Base-by-base conservation (phyloP, 2,113 vertebrate genomes). In the Daboia siamensis region DNA sequence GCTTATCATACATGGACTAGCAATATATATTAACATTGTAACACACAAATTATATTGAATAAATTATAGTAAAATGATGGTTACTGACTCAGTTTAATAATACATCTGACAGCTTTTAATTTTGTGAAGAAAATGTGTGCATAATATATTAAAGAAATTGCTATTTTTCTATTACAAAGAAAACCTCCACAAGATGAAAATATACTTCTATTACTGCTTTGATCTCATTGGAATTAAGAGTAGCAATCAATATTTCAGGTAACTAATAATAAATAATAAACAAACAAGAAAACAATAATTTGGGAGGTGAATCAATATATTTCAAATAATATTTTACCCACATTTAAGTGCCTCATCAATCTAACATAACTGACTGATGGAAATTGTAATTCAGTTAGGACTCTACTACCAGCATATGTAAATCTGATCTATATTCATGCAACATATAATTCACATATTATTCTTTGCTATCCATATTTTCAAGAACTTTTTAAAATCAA, bases 131-230 rank as follows among this genome's bases (percentile, higher is more conserved):
- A 33, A 87, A 23, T 20, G 9, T 2, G 7, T 26, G 6, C 39
- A 5, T 90, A 95, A 91, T n/a, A 91, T 94, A 91, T 93, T 92
- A 95, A 95, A 84, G 0, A 93, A 94, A 94, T 74, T 12, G 94
- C 90, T 94, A 95, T 55, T 95, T 57, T 69, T 89, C 92, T 94
- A 94, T 94, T 95, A 93, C 85, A 54, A 69, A 33, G 26, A 69
- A 69, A 6, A 33, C 5, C 2, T 12, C 64, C 29, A 92, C 93
- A 93, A 85, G 33, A 94, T 57, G 0, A 80, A 94, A 89, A 9
- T 21, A 91, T 91, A 24, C n/a, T 33, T 21, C 48, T 85, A 86
- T 21, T 51, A 21, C 29, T 88, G 12, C 29, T 87, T 55, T 15
- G 1, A 33, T 44, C 46, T 48, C 17, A 51, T 20, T 26, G 48